These are phyloP conservation scores for Chrysotoxum bicinctum DNA, from an alignment of 2,888 invertebrate species.

Conservation along the genomic window DNA sequence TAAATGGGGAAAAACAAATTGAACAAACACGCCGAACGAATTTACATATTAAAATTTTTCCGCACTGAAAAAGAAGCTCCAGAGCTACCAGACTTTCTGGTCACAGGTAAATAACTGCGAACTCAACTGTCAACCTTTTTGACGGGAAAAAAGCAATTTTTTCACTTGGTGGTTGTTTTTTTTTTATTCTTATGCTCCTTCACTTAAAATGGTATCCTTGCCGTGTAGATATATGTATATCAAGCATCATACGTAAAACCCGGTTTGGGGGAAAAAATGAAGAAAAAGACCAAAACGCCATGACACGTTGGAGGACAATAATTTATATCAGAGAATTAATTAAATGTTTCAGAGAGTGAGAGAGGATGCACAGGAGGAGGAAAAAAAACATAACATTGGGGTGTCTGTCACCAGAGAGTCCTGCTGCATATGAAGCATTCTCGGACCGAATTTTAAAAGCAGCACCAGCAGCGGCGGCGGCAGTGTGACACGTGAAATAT, in stretches of 20 bases:
- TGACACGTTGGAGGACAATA: constrained; percentile 59
- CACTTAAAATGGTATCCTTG: not conserved
- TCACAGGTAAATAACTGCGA: constrained; percentile 62
- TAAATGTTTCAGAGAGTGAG: constrained; percentile 43
- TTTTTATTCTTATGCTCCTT: not conserved
- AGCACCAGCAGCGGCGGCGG: not conserved
- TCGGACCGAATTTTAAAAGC: constrained; percentile 26
- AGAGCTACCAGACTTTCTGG: constrained; percentile 13
- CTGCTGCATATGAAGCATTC: constrained; percentile 48
- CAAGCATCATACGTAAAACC: constrained; percentile 1
- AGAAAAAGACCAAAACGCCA: constrained; percentile 15
- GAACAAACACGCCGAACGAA: constrained; percentile 20
- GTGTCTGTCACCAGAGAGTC: constrained; percentile 60
- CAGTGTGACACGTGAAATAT: constrained; percentile 61
- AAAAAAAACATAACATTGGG: constrained; percentile 14
- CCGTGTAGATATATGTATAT: not conserved
- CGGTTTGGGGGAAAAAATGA: not conserved
- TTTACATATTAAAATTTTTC: constrained; percentile 39
- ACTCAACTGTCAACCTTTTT: constrained; percentile 57
- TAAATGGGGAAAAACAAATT: constrained; percentile 15
- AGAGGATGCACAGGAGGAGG: not conserved
- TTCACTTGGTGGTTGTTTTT: constrained; percentile 23
- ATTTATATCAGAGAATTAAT: constrained; percentile 70
- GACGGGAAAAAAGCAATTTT: constrained; percentile 61
- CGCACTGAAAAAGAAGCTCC: not conserved